A percentile compares a stretch with the other conserved stretches of the same genome.
phyloP scores from a whole-genome alignment of 2,797 vertebrate species.

The Eutrigla gurnardus region DNA sequence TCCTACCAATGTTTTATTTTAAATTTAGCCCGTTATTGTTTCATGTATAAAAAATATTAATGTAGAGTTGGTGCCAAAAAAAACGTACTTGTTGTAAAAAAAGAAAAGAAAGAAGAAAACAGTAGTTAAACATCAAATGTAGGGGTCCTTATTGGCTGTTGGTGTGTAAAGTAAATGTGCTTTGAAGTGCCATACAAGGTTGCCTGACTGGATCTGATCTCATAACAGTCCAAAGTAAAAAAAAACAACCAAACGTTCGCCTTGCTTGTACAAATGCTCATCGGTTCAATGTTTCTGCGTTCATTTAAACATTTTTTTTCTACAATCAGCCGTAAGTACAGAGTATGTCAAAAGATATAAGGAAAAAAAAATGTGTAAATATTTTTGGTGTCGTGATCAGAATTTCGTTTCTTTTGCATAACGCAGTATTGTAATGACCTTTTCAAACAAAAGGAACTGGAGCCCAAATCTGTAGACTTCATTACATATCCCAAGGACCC shows the following conservation, averaged over 20 bases:
- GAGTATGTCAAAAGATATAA: slow-evolving; percentile 84
- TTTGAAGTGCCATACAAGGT: slow-evolving; percentile 76
- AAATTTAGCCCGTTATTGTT: slow-evolving; percentile 9
- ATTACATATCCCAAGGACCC: slow-evolving; percentile 53
- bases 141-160: slow-evolving; percentile 57
- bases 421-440: slow-evolving; percentile 69
- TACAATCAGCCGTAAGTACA: slow-evolving; percentile 86
- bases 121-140: slow-evolving; percentile 13
- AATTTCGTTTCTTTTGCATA: slow-evolving; percentile 53
- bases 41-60: slow-evolving; percentile 21
- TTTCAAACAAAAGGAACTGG: slow-evolving; percentile 80
- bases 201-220: slow-evolving; percentile 63
- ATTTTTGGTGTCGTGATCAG: slow-evolving; percentile 59
- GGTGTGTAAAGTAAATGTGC: slow-evolving; percentile 65
- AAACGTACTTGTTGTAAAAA: slow-evolving; percentile 1
- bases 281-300: slow-evolving; percentile 65
- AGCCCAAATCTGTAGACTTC: slow-evolving; percentile 84
- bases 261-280: slow-evolving; percentile 76
- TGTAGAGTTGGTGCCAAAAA: slow-evolving; percentile 37
- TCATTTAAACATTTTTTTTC: slow-evolving; percentile 66
- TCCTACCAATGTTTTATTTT: slow-evolving; percentile 1
- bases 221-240: slow-evolving; percentile 60
- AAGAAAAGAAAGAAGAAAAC: not conserved
- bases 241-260: slow-evolving; percentile 63
- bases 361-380: slow-evolving; percentile 70